Evolutionary conservation across 2,888 invertebrate species (phyloP).

Genomic region (Synergus itoensis): DNA sequence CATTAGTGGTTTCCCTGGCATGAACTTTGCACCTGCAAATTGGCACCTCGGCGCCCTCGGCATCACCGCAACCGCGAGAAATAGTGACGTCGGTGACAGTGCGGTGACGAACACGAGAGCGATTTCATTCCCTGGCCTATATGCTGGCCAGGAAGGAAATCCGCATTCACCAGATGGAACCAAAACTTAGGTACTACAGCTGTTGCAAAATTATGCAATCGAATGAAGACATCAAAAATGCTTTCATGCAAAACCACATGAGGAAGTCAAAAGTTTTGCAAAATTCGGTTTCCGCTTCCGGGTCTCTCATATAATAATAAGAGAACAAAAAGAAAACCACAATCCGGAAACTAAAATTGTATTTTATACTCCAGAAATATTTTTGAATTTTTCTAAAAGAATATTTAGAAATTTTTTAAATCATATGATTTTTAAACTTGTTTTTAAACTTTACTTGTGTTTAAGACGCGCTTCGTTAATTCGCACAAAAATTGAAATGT

Average conservation of each 20-base stretch:
- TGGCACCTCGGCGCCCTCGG: slow-evolving; percentile 49
- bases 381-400: no score
- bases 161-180: slow-evolving; percentile 45
- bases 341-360: background rate
- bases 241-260: background rate
- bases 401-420: no score
- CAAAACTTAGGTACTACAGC: slow-evolving; percentile 41
- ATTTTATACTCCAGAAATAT: background rate
- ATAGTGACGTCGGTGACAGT: slow-evolving; percentile 14
- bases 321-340: background rate
- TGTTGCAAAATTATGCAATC: slow-evolving; percentile 54
- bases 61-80: slow-evolving; percentile 49
- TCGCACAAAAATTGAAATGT: background rate
- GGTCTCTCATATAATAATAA: background rate
- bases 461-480: background rate
- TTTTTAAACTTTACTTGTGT: no score
- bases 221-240: slow-evolving; percentile 55
- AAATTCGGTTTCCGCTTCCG: background rate
- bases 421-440: no score
- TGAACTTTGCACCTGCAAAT: slow-evolving; percentile 73
- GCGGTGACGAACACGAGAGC: slow-evolving; percentile 26
- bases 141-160: slow-evolving; percentile 10
- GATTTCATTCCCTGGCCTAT: slow-evolving; percentile 32
- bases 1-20: slow-evolving; percentile 67
- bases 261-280: background rate